phyloP scores from a whole-genome alignment of 1,140 invertebrate species.

The Babylonia areolata region DNA sequence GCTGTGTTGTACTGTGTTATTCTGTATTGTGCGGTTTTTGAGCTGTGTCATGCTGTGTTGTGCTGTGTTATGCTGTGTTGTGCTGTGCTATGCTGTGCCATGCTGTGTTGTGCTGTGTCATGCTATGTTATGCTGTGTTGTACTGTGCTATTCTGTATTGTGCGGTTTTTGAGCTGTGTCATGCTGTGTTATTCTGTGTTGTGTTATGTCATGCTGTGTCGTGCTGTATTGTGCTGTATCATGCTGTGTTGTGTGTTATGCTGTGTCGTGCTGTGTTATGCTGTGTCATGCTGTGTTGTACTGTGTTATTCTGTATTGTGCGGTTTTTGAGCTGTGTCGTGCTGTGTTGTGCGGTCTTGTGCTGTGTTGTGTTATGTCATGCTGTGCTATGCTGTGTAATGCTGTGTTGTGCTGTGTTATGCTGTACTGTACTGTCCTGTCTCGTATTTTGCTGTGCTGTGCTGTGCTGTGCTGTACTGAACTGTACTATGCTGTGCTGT shows the following conservation, averaged over 20 bases:
- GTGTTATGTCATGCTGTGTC: conserved; percentile 1
- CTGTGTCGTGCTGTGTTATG: neutral
- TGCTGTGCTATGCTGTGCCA: neutral
- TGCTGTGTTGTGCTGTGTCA: neutral
- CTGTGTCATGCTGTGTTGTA: neutral
- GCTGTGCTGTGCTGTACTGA: neutral
- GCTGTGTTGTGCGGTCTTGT: neutral
- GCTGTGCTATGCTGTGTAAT: neutral
- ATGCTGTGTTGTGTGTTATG: neutral
- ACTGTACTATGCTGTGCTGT: neutral
- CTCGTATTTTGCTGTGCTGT: neutral
- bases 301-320: neutral
- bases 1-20: neutral
- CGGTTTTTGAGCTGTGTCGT: neutral
- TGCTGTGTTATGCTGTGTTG: neutral
- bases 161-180: neutral
- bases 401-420: neutral
- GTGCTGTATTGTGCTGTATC: neutral
- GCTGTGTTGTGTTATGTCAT: neutral
- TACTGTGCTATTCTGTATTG: neutral
- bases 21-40: neutral
- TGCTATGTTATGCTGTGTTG: neutral
- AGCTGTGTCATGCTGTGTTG: neutral
- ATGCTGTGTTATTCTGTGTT: neutral
- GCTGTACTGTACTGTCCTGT: neutral